These are phyloP conservation scores for Oxyruncus cristatus DNA, from an alignment of 2,113 vertebrate genomes.

Conservation along the genomic window DNA sequence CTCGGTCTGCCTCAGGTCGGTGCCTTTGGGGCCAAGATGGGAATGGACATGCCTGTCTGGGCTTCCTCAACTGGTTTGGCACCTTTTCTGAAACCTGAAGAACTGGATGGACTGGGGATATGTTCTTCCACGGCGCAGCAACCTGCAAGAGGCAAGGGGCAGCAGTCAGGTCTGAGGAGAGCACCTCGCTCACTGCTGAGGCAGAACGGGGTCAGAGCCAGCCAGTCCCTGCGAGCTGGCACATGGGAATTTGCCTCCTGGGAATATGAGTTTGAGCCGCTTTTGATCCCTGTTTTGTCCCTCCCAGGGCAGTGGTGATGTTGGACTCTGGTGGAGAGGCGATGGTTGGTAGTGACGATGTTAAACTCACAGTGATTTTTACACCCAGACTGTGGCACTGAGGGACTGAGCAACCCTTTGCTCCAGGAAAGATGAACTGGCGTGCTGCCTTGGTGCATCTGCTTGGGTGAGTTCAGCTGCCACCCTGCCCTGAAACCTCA, in stretches of 20 bases:
- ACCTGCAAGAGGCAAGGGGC: neutral
- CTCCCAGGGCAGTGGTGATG: neutral
- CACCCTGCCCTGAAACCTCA: neutral
- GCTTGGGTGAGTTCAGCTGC: neutral
- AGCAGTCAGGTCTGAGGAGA: neutral
- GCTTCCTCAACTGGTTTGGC: neutral
- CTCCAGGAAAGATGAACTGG: neutral
- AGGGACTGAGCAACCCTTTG: neutral
- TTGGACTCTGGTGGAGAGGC: neutral
- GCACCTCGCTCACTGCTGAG: neutral
- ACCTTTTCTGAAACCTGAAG: neutral
- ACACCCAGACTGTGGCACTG: neutral
- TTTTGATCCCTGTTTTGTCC: neutral
- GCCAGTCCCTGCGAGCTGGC: neutral
- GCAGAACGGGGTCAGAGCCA: neutral
- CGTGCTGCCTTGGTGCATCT: neutral
- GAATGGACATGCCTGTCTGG: neutral
- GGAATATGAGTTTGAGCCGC: neutral
- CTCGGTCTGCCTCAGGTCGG: neutral
- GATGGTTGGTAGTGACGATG: neutral
- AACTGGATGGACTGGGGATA: neutral
- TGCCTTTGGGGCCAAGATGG: neutral
- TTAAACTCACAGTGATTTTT: neutral
- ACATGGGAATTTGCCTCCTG: neutral
- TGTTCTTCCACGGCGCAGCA: neutral